Conservation (phyloP, 2,888 invertebrate genomes). For the Platycheirus rosarum region DNA sequence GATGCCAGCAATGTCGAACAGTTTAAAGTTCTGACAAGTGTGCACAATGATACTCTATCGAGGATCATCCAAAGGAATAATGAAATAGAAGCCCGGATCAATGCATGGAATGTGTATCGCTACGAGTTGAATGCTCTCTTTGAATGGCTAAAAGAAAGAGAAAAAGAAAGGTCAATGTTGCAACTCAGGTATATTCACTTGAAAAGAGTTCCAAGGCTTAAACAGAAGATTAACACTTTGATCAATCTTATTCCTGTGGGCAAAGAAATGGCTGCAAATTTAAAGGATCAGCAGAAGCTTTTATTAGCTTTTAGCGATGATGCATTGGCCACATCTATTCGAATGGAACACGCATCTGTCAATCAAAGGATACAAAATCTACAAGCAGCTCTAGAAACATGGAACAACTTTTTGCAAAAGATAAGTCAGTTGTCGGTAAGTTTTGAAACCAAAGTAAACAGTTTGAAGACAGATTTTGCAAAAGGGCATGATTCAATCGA, state of each 20-base stretch:
- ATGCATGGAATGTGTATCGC: slow-evolving; percentile 91
- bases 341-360: slow-evolving; percentile 91
- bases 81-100: slow-evolving; percentile 88
- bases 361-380: slow-evolving; percentile 90
- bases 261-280: slow-evolving; percentile 85
- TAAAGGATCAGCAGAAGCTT: slow-evolving; percentile 86
- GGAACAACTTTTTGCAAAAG: slow-evolving; percentile 89
- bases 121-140: slow-evolving; percentile 88
- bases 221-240: slow-evolving; percentile 87
- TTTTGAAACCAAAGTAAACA: slow-evolving; percentile 86
- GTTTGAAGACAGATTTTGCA: slow-evolving; percentile 86
- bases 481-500: slow-evolving; percentile 86
- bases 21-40: slow-evolving; percentile 90
- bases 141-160: slow-evolving; percentile 91
- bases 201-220: slow-evolving; percentile 88
- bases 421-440: slow-evolving; percentile 86
- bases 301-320: slow-evolving; percentile 89
- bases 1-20: slow-evolving; percentile 86
- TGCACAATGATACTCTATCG: slow-evolving; percentile 91
- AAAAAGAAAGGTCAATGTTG: slow-evolving; percentile 89
- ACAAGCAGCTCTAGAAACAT: slow-evolving; percentile 91
- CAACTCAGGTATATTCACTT: slow-evolving; percentile 92
- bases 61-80: slow-evolving; percentile 90
- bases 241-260: slow-evolving; percentile 88
- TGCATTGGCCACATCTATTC: slow-evolving; percentile 89